phyloP scores from a whole-genome alignment of 2,888 invertebrate species.

The Nomada ferruginata region DNA sequence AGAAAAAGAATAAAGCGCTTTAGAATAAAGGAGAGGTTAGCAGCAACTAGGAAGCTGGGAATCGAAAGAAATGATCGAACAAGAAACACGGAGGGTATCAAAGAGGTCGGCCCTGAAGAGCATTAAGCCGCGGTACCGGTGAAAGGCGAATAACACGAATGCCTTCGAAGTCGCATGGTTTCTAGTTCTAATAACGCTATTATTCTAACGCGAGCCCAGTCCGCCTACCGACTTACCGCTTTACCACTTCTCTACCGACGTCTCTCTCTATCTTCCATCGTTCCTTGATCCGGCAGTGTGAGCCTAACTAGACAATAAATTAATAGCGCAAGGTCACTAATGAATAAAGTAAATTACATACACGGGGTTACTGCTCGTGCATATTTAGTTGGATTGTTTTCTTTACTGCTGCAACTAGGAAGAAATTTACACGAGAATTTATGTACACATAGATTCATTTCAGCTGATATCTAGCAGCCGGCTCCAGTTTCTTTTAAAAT shows the following conservation, averaged over 20 bases:
- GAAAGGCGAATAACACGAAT: constrained; percentile 69
- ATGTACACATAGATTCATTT: too few species aligned
- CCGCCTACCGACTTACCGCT: constrained; percentile 46
- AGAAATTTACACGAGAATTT: too few species aligned
- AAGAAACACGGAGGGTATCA: constrained; percentile 44
- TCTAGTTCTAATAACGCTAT: constrained; percentile 67
- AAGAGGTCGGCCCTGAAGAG: constrained; percentile 64
- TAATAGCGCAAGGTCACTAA: constrained; percentile 27
- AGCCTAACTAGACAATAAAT: neutral
- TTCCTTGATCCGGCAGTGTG: neutral
- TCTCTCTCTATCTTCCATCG: neutral
- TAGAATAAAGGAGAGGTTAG: neutral
- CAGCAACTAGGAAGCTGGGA: constrained; percentile 10
- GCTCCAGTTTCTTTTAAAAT: too few species aligned
- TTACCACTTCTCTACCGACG: constrained; percentile 10
- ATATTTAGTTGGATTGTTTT: neutral
- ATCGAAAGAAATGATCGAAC: constrained; percentile 38
- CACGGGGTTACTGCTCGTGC: constrained; percentile 6
- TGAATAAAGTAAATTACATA: constrained; percentile 20
- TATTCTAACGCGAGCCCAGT: constrained; percentile 56
- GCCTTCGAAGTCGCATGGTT: constrained; percentile 65
- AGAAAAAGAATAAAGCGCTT: neutral
- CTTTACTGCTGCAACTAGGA: neutral
- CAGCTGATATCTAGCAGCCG: too few species aligned
- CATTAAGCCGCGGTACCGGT: constrained; percentile 54